These are phyloP conservation scores for Endotricha flammealis DNA, from an alignment of 2,888 invertebrate species.

Conservation along the genomic window DNA sequence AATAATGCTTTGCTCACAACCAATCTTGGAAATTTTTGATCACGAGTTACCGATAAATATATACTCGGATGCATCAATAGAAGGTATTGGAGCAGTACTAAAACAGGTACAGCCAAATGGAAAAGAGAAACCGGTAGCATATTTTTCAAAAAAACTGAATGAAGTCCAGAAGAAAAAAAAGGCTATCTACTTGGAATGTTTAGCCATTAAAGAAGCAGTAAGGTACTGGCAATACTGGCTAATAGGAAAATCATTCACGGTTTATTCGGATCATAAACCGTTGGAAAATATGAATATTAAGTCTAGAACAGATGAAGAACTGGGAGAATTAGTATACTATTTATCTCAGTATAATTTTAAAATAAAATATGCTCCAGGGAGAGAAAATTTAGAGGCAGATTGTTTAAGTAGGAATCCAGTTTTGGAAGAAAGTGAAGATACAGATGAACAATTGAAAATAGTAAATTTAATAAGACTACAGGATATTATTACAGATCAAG, in stretches of 20 bases:
- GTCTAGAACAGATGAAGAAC: constrained; percentile 6
- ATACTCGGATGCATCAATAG: constrained; percentile 22
- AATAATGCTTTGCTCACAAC: constrained; percentile 17
- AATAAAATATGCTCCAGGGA: constrained; percentile 1
- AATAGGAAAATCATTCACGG: constrained; percentile 17
- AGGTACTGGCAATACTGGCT: constrained; percentile 25
- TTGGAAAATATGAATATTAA: constrained; percentile 19
- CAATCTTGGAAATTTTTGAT: constrained; percentile 22
- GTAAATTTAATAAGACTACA: no score
- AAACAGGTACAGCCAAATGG: constrained; percentile 9
- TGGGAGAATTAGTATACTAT: no score
- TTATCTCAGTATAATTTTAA: not conserved
- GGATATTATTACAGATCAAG: no score
- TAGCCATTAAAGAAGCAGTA: constrained; percentile 21
- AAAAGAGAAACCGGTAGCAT: constrained; percentile 20
- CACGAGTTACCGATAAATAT: constrained; percentile 24
- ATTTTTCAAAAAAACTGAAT: constrained; percentile 17
- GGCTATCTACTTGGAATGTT: constrained; percentile 21
- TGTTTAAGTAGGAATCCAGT: no score
- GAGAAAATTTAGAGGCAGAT: no score
- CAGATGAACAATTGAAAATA: no score
- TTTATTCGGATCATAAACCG: constrained; percentile 19
- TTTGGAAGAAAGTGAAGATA: no score
- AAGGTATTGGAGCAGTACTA: constrained; percentile 24
- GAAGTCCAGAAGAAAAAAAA: constrained; percentile 19